Conservation (phyloP, 1,140 invertebrate genomes). For the Colletes gigas region DNA sequence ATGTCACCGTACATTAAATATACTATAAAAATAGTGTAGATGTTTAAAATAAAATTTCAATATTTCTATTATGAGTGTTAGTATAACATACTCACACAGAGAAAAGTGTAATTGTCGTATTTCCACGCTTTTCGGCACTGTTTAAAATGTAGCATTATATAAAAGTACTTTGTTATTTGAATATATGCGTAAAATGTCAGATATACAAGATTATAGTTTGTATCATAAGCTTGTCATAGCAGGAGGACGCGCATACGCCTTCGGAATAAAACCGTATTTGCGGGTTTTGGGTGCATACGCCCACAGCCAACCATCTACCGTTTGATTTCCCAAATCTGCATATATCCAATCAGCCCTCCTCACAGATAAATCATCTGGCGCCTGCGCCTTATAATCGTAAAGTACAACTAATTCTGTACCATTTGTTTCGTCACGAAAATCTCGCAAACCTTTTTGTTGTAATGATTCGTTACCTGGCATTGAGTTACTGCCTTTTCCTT, state of each 20-base stretch:
- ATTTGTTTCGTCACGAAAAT: constrained; percentile 78
- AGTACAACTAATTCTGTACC: constrained; percentile 96
- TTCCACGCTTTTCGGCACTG: not conserved
- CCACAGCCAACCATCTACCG: constrained; percentile 97
- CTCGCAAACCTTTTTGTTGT: constrained; percentile 77
- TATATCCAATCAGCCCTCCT: constrained; percentile 96
- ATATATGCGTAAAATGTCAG: constrained; percentile 52
- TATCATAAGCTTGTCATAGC: constrained; percentile 92
- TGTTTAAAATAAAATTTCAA: constrained; percentile 38
- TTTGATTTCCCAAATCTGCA: constrained; percentile 95
- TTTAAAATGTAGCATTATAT: constrained; percentile 23
- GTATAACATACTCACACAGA: constrained; percentile 29
- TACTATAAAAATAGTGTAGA: constrained; percentile 42
- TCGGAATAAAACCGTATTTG: constrained; percentile 97
- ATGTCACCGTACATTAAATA: constrained; percentile 73
- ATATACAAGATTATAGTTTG: constrained; percentile 41
- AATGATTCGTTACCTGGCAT: constrained; percentile 68
- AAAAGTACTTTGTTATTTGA: constrained; percentile 33
- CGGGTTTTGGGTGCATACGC: constrained; percentile 95
- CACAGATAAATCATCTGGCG: constrained; percentile 94
- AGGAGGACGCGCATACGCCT: constrained; percentile 95
- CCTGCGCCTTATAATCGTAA: constrained; percentile 97
- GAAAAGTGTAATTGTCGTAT: constrained; percentile 19
- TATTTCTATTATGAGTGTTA: not conserved
- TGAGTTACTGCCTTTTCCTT: constrained; percentile 72